Base-by-base conservation (phyloP, 2,113 vertebrate species). In the Origma solitaria region DNA sequence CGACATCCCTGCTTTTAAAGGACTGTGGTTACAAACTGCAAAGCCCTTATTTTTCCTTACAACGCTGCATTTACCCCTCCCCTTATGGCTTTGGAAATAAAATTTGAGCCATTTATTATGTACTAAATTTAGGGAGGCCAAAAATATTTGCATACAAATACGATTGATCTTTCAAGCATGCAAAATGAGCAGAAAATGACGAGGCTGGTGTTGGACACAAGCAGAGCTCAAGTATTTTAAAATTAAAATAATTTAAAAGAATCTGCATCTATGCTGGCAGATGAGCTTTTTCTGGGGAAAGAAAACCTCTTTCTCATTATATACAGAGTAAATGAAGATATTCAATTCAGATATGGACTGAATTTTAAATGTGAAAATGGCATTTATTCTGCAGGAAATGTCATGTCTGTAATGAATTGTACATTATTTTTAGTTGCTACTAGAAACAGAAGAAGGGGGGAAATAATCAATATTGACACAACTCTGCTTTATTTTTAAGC, bases 61-160 rank as follows among this genome's bases (percentile, higher is more conserved):
- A 31, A 0, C 51, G 18, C 56, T 76, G 3, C 30, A 50, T 86
- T 93, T 77, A 60, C 14, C n/a, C 37, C 21, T 76, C 35, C 24
- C 27, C 56, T 82, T 79, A 38, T 51, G 45, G 37, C n/a, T 71
- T 57, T 78, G 51, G 68, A 71, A 89, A 94, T 78, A 62, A 88
- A 80, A 94, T 84, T 40, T 65, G 58, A 83, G 68, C 68, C 53
- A 42, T 68, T 88, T 91, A 62, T 75, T 69, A 53, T 28, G 53
- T 51, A 56, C 72, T 81, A 93, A 77, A 70, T 84, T 69, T 86
- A 94, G 58, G 53, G 86, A 92, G 77, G 62, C 31, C 56, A 88
- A 57, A 87, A 92, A 90, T 42, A 91, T 95, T 95, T 96, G 60
- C 94, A 94, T 93, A 68, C 56, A 92, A 94, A 95, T 91, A 78